Evolutionary conservation across 53 echinoderm and acorn worm species (phyloP).

Genomic region (Paelopatides confundens): DNA sequence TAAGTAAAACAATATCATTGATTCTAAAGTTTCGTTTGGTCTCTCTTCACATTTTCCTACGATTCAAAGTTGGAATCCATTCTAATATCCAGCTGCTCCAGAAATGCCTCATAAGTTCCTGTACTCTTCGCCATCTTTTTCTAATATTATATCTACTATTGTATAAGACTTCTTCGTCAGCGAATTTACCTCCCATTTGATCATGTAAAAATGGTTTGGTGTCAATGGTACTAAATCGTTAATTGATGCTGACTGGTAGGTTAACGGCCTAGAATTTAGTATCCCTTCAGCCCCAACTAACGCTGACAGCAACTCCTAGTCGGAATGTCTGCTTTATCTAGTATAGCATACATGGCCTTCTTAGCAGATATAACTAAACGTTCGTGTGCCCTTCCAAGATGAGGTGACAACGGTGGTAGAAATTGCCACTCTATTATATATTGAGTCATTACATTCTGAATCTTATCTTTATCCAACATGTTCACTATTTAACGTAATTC

Average conservation of each 20-base stretch:
- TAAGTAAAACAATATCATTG: slow-evolving; percentile 27
- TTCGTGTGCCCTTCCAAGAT: slow-evolving; percentile 34
- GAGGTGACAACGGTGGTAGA: slow-evolving; percentile 31
- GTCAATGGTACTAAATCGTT: slow-evolving; percentile 15
- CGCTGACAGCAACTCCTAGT: no score
- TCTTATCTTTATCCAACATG: slow-evolving; percentile 20
- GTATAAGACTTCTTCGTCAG: not conserved
- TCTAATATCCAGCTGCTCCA: slow-evolving; percentile 31
- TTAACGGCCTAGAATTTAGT: slow-evolving; percentile 33
- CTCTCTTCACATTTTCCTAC: slow-evolving; percentile 29
- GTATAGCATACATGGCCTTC: slow-evolving; percentile 22
- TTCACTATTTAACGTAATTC: slow-evolving; percentile 25
- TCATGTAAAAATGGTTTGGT: not conserved
- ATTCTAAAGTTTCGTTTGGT: not conserved
- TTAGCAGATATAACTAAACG: slow-evolving; percentile 33
- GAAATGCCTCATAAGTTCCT: slow-evolving; percentile 22
- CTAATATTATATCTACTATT: not conserved
- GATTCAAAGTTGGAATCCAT: no score
- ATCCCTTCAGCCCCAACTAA: slow-evolving; percentile 22
- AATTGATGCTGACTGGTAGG: slow-evolving; percentile 7
- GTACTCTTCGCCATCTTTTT: slow-evolving; percentile 49
- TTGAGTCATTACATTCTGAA: slow-evolving; percentile 41
- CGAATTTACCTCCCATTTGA: not conserved
- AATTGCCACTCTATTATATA: no score
- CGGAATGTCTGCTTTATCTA: slow-evolving; percentile 32